Conservation (phyloP, 2,113 vertebrate genomes). For the Apteryx owenii region DNA sequence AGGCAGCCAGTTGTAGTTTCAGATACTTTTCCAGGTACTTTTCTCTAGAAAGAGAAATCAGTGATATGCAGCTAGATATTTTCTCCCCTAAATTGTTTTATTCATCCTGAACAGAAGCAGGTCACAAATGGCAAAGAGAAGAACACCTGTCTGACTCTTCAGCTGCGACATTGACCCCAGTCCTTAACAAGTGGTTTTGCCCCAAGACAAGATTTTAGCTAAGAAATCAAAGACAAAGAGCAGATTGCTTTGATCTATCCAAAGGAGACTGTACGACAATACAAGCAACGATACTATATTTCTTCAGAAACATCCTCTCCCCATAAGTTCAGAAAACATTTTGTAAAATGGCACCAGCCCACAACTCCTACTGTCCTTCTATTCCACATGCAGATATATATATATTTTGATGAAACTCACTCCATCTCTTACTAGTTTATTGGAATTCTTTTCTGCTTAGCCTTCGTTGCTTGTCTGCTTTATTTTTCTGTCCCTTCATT, state of each 20-base stretch:
- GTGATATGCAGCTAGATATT: neutral
- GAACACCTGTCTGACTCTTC: neutral
- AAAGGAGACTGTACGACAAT: neutral
- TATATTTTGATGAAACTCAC: neutral
- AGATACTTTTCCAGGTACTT: neutral
- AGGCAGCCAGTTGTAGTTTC: neutral
- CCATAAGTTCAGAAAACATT: neutral
- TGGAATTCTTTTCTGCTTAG: neutral
- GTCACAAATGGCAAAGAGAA: neutral
- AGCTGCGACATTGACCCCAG: neutral
- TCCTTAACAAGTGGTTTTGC: neutral
- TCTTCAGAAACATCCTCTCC: neutral
- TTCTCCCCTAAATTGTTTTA: neutral
- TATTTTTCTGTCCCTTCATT: neutral
- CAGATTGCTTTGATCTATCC: neutral
- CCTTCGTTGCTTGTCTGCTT: neutral
- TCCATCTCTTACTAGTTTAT: neutral
- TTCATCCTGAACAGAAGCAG: neutral
- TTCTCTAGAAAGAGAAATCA: neutral
- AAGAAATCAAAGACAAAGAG: neutral
- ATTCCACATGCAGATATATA: neutral
- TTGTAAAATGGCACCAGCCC: neutral
- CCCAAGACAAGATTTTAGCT: neutral
- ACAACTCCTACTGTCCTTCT: neutral
- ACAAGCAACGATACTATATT: neutral